phyloP scores from a whole-genome alignment of 1,140 invertebrate species.

The Cyphomyrmex costatus region DNA sequence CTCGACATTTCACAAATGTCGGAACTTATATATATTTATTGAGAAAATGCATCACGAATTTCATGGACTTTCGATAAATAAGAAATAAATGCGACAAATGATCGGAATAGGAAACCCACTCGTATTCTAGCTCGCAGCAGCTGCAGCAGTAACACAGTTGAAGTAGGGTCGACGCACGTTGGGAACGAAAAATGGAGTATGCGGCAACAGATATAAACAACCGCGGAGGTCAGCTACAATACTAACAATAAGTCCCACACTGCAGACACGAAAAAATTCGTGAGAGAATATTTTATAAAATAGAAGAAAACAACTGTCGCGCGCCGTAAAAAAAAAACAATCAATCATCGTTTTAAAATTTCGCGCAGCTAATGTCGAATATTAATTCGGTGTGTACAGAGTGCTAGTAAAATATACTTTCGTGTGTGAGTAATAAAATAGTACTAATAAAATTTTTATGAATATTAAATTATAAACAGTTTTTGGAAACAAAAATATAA shows the following conservation, averaged over 20 bases:
- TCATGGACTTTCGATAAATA: slow-evolving; percentile 14
- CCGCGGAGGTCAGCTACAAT: neutral
- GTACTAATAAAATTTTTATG: neutral
- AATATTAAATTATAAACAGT: neutral
- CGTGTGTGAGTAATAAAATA: too few species aligned
- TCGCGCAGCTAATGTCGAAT: neutral
- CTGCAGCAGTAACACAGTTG: neutral
- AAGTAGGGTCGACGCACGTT: slow-evolving; percentile 9
- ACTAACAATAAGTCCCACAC: neutral
- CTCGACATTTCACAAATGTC: neutral
- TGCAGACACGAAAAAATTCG: neutral
- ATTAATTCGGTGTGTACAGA: neutral
- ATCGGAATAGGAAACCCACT: slow-evolving; percentile 8
- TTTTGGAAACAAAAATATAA: neutral
- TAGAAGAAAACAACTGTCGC: neutral
- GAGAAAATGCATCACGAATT: neutral
- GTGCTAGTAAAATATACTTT: too few species aligned
- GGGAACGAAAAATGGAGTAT: neutral
- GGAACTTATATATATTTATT: slow-evolving; percentile 2
- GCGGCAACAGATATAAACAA: slow-evolving; percentile 17
- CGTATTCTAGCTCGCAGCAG: neutral
- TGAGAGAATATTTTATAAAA: neutral
- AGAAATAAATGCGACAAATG: slow-evolving; percentile 16
- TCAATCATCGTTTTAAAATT: neutral
- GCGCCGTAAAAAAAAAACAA: neutral